Conservation (phyloP, 2,797 vertebrate genomes). For the Myiothlypis chrysogaster region DNA sequence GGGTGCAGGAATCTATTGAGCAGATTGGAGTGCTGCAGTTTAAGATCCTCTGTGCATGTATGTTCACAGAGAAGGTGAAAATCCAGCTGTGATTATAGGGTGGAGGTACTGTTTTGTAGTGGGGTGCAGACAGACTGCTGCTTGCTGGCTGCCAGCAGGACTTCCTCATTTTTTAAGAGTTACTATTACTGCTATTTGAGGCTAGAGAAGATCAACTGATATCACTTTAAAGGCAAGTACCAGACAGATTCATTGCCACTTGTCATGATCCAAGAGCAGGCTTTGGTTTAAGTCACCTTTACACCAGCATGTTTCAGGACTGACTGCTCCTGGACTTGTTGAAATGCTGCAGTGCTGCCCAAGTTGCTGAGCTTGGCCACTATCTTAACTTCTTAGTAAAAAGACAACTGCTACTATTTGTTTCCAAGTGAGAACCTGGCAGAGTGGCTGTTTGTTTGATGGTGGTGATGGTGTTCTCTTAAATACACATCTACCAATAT, state of each 20-base stretch:
- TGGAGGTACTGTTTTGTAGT: background rate
- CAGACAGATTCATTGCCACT: background rate
- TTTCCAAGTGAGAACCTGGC: background rate
- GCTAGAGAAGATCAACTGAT: background rate
- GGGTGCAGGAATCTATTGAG: background rate
- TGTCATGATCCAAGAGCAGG: background rate
- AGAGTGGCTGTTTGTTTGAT: background rate
- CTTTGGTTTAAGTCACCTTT: background rate
- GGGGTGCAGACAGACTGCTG: background rate
- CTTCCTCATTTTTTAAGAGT: background rate
- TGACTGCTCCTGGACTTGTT: background rate
- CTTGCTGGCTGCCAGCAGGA: background rate
- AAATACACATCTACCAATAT: background rate
- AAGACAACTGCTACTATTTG: background rate
- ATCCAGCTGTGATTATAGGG: background rate
- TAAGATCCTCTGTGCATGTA: rapidly evolving
- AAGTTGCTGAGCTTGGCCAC: background rate
- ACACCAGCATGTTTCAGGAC: background rate
- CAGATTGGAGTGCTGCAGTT: background rate
- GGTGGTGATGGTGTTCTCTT: background rate
- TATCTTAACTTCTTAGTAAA: background rate
- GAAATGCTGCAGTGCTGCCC: background rate
- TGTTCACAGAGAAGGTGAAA: background rate
- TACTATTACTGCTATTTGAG: background rate
- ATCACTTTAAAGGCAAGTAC: background rate